Evolutionary conservation across 2,797 vertebrate genomes (phyloP).

Genomic region (Thaleichthys pacificus): DNA sequence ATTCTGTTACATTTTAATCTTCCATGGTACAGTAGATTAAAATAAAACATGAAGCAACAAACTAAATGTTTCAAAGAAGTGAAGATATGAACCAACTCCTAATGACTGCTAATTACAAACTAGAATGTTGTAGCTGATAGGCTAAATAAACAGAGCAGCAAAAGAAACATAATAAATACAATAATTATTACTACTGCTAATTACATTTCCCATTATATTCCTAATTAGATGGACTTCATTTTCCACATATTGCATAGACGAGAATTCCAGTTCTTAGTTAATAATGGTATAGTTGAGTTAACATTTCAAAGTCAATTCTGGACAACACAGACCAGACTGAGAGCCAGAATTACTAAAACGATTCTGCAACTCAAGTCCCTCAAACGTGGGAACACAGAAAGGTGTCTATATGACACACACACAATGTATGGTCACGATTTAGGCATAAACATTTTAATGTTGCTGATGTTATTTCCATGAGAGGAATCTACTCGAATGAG

Average conservation of each 20-base stretch:
- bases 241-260: slow-evolving; percentile 71
- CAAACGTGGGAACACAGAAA: background rate
- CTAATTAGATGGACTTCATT: slow-evolving; percentile 80
- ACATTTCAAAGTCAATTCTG: slow-evolving; percentile 44
- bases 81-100: slow-evolving; percentile 66
- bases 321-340: slow-evolving; percentile 16
- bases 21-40: background rate
- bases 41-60: slow-evolving; percentile 5
- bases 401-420: background rate
- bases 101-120: slow-evolving; percentile 71
- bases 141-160: slow-evolving; percentile 65
- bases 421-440: no score
- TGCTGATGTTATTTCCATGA: no score
- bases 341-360: no score
- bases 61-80: slow-evolving; percentile 49
- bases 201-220: slow-evolving; percentile 82
- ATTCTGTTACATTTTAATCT: background rate
- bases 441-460: no score
- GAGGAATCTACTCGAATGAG: no score
- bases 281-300: slow-evolving; percentile 50
- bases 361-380: no score
- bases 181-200: slow-evolving; percentile 81
- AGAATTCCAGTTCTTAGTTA: slow-evolving; percentile 55
- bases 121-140: slow-evolving; percentile 66
- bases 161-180: slow-evolving; percentile 73